Percentiles rank a stretch among this genome's conserved stretches.
These are phyloP conservation scores for Leistus spinibarbis DNA, from an alignment of 2,888 invertebrate species.

Conservation along the genomic window DNA sequence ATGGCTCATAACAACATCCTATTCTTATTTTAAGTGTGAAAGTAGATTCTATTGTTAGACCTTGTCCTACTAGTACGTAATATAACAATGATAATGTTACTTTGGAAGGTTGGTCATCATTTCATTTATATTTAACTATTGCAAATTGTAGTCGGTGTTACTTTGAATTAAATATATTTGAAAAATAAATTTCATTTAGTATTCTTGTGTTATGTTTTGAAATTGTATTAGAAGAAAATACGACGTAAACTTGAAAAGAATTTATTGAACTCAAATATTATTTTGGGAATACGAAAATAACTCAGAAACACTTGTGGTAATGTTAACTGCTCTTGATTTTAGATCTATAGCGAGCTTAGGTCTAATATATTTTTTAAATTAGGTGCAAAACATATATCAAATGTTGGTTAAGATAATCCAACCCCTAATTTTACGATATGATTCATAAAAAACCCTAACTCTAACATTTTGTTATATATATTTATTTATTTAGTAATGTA, in stretches of 20 bases:
- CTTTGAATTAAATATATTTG: not conserved
- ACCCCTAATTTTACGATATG: too few species aligned
- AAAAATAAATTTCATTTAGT: too few species aligned
- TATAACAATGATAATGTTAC: slow-evolving; percentile 1
- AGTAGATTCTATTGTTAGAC: slow-evolving; percentile 20
- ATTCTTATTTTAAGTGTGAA: slow-evolving; percentile 14
- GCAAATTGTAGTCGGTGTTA: not conserved
- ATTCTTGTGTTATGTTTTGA: not conserved
- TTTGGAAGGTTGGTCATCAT: not conserved
- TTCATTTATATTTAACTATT: not conserved
- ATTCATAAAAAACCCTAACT: too few species aligned
- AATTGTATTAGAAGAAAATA: not conserved
- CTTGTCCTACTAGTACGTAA: slow-evolving; percentile 21
- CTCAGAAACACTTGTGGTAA: not conserved
- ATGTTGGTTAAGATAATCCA: too few species aligned
- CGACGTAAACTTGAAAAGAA: not conserved
- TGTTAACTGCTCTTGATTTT: not conserved
- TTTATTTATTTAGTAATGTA: too few species aligned
- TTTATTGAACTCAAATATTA: not conserved
- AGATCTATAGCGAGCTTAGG: too few species aligned
- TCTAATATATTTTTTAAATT: too few species aligned
- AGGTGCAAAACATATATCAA: too few species aligned
- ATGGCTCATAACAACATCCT: not conserved
- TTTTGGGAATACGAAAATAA: not conserved
- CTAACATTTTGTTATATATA: too few species aligned